These are phyloP conservation scores for Drosophila monieri DNA, from an alignment of 2,888 invertebrate species.

Conservation along the genomic window DNA sequence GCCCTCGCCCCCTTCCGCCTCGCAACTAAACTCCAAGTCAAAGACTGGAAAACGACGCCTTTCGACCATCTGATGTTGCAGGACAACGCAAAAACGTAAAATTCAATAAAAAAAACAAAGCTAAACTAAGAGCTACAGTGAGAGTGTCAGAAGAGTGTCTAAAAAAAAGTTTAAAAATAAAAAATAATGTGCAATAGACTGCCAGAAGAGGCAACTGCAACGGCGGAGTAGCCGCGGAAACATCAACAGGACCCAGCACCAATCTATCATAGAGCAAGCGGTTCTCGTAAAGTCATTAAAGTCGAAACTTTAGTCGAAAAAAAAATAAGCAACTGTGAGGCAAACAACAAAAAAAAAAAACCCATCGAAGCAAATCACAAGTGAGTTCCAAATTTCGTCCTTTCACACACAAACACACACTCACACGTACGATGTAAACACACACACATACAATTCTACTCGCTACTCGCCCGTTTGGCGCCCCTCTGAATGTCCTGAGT, in stretches of 20 bases:
- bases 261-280: slow-evolving; percentile 14
- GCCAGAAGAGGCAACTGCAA: slow-evolving; percentile 14
- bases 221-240: slow-evolving; percentile 8
- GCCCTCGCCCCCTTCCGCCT: neutral
- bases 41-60: slow-evolving; percentile 48
- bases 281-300: slow-evolving; percentile 16
- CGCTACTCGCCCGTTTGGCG: slow-evolving; percentile 59
- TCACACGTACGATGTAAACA: slow-evolving; percentile 45
- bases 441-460: slow-evolving; percentile 48
- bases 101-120: neutral
- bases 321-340: slow-evolving; percentile 25
- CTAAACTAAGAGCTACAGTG: slow-evolving; percentile 11
- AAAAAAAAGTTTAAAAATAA: slow-evolving; percentile 17
- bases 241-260: slow-evolving; percentile 12
- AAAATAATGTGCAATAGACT: slow-evolving; percentile 71
- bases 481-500: slow-evolving; percentile 28
- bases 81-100: slow-evolving; percentile 39
- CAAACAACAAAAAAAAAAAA: slow-evolving; percentile 25
- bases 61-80: slow-evolving; percentile 62
- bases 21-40: slow-evolving; percentile 22
- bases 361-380: slow-evolving; percentile 65
- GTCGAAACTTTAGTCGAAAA: too few relatives aligned
- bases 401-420: slow-evolving; percentile 55
- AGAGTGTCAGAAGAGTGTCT: slow-evolving; percentile 57
- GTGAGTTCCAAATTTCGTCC: slow-evolving; percentile 67